phyloP scores from a whole-genome alignment of 1,140 invertebrate species.

The Drosophila serrata region DNA sequence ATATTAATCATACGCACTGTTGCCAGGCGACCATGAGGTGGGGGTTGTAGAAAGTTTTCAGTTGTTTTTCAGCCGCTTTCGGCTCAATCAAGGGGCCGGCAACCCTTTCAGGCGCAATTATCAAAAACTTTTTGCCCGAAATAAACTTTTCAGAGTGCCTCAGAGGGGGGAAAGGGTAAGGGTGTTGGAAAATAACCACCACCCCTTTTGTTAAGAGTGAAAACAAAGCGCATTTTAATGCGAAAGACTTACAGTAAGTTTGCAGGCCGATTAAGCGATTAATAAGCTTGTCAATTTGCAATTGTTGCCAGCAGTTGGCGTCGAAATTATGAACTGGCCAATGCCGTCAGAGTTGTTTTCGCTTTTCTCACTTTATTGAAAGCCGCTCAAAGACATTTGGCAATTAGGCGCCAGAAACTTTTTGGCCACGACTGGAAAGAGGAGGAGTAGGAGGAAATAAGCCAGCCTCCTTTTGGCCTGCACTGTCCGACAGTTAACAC shows the following conservation, averaged over 20 bases:
- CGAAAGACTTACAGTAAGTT: constrained; percentile 74
- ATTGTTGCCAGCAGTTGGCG: constrained; percentile 74
- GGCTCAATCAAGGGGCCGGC: constrained; percentile 45
- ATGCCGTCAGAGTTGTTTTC: constrained; percentile 33
- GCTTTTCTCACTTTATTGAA: constrained; percentile 52
- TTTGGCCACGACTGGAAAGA: background rate
- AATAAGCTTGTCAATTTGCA: constrained; percentile 83
- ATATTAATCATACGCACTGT: constrained; percentile 66
- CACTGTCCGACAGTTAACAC: constrained; percentile 61
- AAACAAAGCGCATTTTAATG: constrained; percentile 70
- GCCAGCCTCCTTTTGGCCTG: constrained; percentile 13
- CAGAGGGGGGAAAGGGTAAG: background rate
- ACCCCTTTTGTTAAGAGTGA: constrained; percentile 8
- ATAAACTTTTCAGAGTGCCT: constrained; percentile 56
- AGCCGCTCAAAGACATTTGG: constrained; percentile 57
- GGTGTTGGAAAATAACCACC: constrained; percentile 1
- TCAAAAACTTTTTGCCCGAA: constrained; percentile 69
- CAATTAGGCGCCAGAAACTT: constrained; percentile 65
- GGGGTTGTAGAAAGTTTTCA: constrained; percentile 44
- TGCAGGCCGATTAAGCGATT: constrained; percentile 82
- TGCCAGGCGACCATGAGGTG: constrained; percentile 36
- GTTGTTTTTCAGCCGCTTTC: constrained; percentile 33
- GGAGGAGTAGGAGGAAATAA: background rate
- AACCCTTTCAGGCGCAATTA: constrained; percentile 80
- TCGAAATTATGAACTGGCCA: constrained; percentile 73